Conservation (phyloP, 2,888 invertebrate species). For the Lysandra coridon region DNA sequence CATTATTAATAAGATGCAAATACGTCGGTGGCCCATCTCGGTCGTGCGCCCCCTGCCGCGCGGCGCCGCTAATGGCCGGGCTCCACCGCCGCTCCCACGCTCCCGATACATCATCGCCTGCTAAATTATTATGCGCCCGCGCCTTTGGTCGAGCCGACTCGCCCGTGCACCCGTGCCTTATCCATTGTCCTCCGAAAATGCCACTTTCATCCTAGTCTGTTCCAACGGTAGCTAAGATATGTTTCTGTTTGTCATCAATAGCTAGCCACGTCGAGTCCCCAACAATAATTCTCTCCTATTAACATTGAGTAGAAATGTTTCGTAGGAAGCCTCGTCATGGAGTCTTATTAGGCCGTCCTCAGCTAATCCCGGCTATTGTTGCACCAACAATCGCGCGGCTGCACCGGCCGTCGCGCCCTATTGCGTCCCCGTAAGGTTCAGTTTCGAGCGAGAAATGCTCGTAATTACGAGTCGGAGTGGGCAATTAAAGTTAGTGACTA, state of each 20-base stretch:
- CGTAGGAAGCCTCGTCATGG: constrained; percentile 26
- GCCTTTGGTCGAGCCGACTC: constrained; percentile 25
- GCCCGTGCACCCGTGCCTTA: constrained; percentile 15
- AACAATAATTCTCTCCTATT: background rate
- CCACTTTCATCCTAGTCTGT: background rate
- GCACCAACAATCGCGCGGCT: constrained; percentile 8
- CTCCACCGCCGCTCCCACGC: constrained; percentile 27
- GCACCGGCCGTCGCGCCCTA: background rate
- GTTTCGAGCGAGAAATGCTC: background rate
- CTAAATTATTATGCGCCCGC: constrained; percentile 25
- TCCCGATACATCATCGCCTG: constrained; percentile 30
- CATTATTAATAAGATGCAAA: constrained; percentile 21
- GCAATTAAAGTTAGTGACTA: constrained; percentile 60
- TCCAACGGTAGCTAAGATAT: background rate
- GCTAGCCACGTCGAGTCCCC: background rate
- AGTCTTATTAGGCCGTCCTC: constrained; percentile 24
- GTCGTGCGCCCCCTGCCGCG: constrained; percentile 33
- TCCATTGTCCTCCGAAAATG: background rate
- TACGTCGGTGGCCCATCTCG: background rate
- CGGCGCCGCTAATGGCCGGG: constrained; percentile 32
- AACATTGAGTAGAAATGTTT: constrained; percentile 11
- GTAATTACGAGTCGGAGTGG: constrained; percentile 37
- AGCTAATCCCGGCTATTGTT: constrained; percentile 49
- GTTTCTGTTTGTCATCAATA: background rate
- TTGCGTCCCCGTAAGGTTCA: background rate